Evolutionary conservation across 2,888 invertebrate genomes (phyloP).

Genomic region (Apantesis nais): DNA sequence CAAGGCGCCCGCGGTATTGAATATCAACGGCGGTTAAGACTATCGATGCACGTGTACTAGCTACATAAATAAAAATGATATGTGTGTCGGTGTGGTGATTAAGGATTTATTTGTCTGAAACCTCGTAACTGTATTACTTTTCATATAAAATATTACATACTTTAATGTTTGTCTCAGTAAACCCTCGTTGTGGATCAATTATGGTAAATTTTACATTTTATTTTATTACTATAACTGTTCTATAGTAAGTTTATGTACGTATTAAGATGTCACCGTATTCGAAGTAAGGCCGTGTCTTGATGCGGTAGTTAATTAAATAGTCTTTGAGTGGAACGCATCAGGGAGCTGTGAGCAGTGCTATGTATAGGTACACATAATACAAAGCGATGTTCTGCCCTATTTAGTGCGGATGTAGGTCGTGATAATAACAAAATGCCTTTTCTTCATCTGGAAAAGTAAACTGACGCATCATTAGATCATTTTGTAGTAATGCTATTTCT

Average conservation of each 20-base stretch:
- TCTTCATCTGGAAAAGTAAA: conserved; percentile 34
- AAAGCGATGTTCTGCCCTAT: conserved; percentile 47
- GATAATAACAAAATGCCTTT: conserved; percentile 43
- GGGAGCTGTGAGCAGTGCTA: conserved; percentile 15
- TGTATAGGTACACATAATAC: conserved; percentile 32
- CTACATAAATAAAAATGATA: background rate
- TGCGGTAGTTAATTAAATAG: conserved; percentile 48
- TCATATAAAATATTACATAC: background rate
- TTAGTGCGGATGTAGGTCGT: conserved; percentile 55
- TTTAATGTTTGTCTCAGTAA: background rate
- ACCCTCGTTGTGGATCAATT: background rate
- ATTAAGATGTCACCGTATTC: conserved; percentile 19
- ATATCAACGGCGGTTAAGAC: conserved; percentile 18
- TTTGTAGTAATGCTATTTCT: conserved; percentile 7
- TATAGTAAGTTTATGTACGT: background rate
- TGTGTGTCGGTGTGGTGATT: background rate
- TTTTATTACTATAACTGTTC: background rate
- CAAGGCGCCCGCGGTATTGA: conserved; percentile 23
- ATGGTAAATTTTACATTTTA: background rate
- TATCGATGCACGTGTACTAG: conserved; percentile 16
- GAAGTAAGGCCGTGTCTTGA: conserved; percentile 48
- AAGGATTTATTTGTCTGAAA: background rate
- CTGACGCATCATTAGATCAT: conserved; percentile 16
- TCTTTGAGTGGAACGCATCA: conserved; percentile 43
- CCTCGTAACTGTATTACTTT: background rate